phyloP scores from a whole-genome alignment of 2,113 vertebrate genomes.

The Carassius carassius region DNA sequence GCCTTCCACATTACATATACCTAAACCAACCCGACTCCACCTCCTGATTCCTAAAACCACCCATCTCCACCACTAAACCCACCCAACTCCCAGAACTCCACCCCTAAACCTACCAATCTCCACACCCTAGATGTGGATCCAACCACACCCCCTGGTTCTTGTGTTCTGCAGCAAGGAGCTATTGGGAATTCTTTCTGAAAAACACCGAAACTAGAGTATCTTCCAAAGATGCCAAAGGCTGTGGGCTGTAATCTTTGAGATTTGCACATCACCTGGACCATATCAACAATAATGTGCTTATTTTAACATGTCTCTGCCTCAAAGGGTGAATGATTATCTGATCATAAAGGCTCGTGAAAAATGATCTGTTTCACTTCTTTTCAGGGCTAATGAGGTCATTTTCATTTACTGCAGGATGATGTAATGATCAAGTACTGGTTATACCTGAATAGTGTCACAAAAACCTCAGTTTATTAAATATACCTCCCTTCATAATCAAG shows the following conservation, averaged over 20 bases:
- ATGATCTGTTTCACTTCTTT: background rate
- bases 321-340: slow-evolving; percentile 33
- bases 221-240: background rate
- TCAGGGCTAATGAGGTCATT: slow-evolving; percentile 6
- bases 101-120: too few species aligned
- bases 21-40: too few species aligned
- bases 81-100: too few species aligned
- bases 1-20: too few species aligned
- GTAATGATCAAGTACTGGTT: background rate
- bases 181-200: background rate
- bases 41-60: too few species aligned
- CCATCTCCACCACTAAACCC: too few species aligned
- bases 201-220: background rate
- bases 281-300: background rate
- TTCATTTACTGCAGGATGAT: background rate
- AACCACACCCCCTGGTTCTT: too few species aligned
- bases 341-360: slow-evolving; percentile 60
- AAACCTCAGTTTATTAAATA: background rate
- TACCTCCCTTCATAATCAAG: background rate
- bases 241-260: background rate
- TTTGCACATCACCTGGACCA: slow-evolving; percentile 1
- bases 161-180: too few species aligned
- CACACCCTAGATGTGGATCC: too few species aligned
- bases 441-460: background rate
- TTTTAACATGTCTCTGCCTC: too few species aligned